phyloP scores from a whole-genome alignment of 2,888 invertebrate species.

The Lycia hirtaria region DNA sequence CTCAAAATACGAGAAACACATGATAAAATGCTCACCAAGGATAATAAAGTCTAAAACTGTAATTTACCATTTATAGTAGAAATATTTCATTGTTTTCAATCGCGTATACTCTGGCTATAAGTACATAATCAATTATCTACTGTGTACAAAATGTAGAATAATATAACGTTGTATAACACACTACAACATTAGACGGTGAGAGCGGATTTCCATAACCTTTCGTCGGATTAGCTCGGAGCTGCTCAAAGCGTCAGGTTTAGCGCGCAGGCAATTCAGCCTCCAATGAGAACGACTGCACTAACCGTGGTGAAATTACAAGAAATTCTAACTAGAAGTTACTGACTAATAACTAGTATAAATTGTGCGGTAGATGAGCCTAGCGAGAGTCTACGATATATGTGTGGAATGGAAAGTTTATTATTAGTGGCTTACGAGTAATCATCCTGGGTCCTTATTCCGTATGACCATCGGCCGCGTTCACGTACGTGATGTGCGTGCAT shows the following conservation, averaged over 20 bases:
- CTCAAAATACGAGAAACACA: no score
- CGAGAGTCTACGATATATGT: neutral
- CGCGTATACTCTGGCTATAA: neutral
- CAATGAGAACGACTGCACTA: conserved; percentile 17
- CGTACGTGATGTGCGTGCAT: no score
- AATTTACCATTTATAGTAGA: no score
- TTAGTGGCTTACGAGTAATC: neutral
- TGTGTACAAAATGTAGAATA: neutral
- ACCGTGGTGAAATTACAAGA: conserved; percentile 4
- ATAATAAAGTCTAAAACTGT: no score
- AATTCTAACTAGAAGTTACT: neutral
- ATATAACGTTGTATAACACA: neutral
- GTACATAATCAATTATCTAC: conserved; percentile 1
- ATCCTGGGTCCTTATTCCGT: no score
- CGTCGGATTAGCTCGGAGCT: conserved; percentile 27
- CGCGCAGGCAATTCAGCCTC: conserved; percentile 19
- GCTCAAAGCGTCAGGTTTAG: conserved; percentile 26
- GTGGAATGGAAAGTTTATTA: conserved; percentile 2
- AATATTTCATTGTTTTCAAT: no score
- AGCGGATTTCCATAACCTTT: conserved; percentile 40
- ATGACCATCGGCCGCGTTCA: no score
- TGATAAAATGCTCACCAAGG: no score
- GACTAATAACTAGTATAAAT: neutral
- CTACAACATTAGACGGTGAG: conserved; percentile 25
- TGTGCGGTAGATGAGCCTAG: neutral